A percentile compares a stretch with the other conserved stretches of the same genome.
Evolutionary conservation across 2,888 invertebrate genomes (phyloP).

Genomic region (Cerceris ruficornis): DNA sequence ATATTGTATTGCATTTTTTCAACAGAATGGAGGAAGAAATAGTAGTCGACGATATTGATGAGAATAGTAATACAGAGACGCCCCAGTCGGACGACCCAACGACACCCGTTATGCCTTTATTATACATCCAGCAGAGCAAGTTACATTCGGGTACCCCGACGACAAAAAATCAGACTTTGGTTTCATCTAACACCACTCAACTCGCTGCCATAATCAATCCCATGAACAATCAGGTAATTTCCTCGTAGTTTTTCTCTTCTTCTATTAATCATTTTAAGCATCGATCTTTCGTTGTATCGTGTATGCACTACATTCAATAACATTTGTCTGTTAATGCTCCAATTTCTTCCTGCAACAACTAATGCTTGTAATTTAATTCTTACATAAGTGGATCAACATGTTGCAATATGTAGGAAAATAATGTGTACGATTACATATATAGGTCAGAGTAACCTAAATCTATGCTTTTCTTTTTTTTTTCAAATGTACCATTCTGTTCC

Average conservation of each 20-base stretch:
- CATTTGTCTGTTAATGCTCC: neutral
- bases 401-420: constrained; percentile 24
- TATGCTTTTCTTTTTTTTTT: constrained; percentile 22
- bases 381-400: constrained; percentile 49
- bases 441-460: constrained; percentile 57
- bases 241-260: constrained; percentile 15
- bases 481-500: constrained; percentile 25
- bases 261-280: neutral
- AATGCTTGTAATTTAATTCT: constrained; percentile 33
- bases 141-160: constrained; percentile 68
- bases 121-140: constrained; percentile 78
- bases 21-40: constrained; percentile 78
- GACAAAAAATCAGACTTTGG: constrained; percentile 71
- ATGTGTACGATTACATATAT: constrained; percentile 29
- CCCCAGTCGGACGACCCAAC: constrained; percentile 64
- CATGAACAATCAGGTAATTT: constrained; percentile 73
- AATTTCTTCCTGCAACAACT: constrained; percentile 12
- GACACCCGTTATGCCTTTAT: constrained; percentile 76
- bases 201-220: constrained; percentile 77
- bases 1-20: constrained; percentile 11
- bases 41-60: constrained; percentile 73
- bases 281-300: neutral
- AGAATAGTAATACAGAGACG: constrained; percentile 66
- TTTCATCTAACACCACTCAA: constrained; percentile 72
- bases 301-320: neutral